phyloP scores from a whole-genome alignment of 2,888 invertebrate genomes.

The Limnephilus auricula region DNA sequence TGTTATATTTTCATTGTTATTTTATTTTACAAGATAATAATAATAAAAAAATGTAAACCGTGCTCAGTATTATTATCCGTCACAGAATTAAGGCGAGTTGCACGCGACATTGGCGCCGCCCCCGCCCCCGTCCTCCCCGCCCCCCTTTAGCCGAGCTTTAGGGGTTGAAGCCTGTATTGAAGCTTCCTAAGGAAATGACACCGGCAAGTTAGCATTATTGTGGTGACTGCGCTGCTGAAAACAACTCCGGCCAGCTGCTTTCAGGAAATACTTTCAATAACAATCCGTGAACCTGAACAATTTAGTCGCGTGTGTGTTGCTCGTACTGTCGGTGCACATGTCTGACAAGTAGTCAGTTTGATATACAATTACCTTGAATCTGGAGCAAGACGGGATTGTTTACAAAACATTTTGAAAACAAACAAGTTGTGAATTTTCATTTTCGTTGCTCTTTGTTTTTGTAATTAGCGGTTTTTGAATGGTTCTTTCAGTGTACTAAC shows the following conservation, averaged over 20 bases:
- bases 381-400: not conserved
- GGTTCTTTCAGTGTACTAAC: not conserved
- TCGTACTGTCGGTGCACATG: not conserved
- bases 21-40: not conserved
- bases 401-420: not conserved
- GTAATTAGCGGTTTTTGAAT: not conserved
- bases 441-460: not conserved
- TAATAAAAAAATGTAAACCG: slow-evolving; percentile 20
- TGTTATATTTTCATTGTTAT: not conserved
- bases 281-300: slow-evolving; percentile 36
- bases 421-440: not conserved
- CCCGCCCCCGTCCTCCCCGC: not conserved
- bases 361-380: not conserved
- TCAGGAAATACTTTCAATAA: slow-evolving; percentile 26
- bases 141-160: not conserved
- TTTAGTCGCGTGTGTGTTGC: slow-evolving; percentile 2
- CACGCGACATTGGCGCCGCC: slow-evolving; percentile 35
- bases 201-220: slow-evolving; percentile 42
- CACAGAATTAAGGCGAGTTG: slow-evolving; percentile 34
- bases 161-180: slow-evolving; percentile 13
- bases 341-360: not conserved
- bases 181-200: slow-evolving; percentile 8
- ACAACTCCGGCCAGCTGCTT: slow-evolving; percentile 28
- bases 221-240: slow-evolving; percentile 36
- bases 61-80: slow-evolving; percentile 10